phyloP scores from a whole-genome alignment of 2,113 vertebrate species.

The Procavia capensis region DNA sequence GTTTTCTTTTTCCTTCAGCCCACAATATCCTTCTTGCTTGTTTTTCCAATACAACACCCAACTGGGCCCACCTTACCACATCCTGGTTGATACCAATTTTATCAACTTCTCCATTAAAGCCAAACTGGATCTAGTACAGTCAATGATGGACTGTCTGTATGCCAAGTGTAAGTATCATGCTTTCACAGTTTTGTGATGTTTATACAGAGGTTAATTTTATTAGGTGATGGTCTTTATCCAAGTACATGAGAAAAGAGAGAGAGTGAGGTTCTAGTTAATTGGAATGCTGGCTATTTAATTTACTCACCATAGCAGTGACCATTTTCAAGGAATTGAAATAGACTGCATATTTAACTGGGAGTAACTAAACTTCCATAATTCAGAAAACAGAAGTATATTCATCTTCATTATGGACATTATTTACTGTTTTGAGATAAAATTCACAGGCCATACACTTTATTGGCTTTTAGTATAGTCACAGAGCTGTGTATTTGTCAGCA shows the following conservation, averaged over 20 bases:
- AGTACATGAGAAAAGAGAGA: neutral
- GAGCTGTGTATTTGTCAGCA: neutral
- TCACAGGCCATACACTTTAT: too few relatives aligned
- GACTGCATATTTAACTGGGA: slow-evolving; percentile 23
- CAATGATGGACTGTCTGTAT: slow-evolving; percentile 99
- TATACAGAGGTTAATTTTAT: neutral
- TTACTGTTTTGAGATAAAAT: neutral
- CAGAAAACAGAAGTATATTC: slow-evolving; percentile 27
- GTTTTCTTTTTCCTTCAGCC: slow-evolving; percentile 84
- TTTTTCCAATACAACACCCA: slow-evolving; percentile 99
- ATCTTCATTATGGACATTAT: neutral
- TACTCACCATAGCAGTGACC: neutral
- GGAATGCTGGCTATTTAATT: slow-evolving; percentile 49
- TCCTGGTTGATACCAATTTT: slow-evolving; percentile 98
- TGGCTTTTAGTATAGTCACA: too few relatives aligned
- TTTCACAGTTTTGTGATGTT: slow-evolving; percentile 21
- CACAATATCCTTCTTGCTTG: slow-evolving; percentile 96
- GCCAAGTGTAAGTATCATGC: slow-evolving; percentile 95
- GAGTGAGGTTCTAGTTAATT: neutral
- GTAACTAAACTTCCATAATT: slow-evolving; percentile 23
- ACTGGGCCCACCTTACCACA: slow-evolving; percentile 96
- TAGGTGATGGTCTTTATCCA: neutral
- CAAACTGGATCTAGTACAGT: slow-evolving; percentile 97
- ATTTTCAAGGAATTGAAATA: slow-evolving; percentile 32
- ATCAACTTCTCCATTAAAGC: slow-evolving; percentile 99